These are phyloP conservation scores for Epiblema foenella DNA, from an alignment of 2,888 invertebrate genomes.

Conservation along the genomic window DNA sequence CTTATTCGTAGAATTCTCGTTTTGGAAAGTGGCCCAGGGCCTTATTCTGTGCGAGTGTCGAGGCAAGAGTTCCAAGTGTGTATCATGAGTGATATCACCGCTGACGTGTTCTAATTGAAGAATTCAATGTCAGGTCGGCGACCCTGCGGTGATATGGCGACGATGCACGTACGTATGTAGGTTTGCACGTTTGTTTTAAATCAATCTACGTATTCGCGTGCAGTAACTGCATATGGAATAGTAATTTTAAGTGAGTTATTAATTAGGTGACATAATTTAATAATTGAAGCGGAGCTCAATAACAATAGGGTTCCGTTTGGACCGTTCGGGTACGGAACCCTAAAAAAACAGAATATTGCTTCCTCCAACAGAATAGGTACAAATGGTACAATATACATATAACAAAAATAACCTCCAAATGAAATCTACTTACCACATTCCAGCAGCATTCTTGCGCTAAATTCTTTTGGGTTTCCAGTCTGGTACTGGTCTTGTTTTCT, in stretches of 20 bases:
- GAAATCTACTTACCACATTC: no score
- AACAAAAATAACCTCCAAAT: no score
- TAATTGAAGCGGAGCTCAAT: no score
- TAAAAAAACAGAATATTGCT: no score
- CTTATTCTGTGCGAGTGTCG: background rate
- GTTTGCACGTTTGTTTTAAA: conserved; percentile 30
- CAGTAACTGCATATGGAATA: background rate
- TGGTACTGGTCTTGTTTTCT: no score
- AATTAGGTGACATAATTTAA: no score
- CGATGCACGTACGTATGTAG: conserved; percentile 22
- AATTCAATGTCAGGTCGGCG: conserved; percentile 51
- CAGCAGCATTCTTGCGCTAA: no score
- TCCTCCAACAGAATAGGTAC: no score
- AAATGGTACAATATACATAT: no score
- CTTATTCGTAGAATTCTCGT: background rate
- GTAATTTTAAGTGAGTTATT: background rate
- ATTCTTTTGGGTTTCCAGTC: no score
- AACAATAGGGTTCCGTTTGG: no score
- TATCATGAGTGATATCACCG: conserved; percentile 42
- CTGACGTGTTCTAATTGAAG: conserved; percentile 50
- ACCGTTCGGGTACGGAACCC: no score
- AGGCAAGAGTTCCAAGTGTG: conserved; percentile 18
- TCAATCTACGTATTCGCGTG: conserved; percentile 8
- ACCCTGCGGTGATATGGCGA: conserved; percentile 41
- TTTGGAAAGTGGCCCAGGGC: background rate